Conservation (phyloP, 2,797 vertebrate species). For the Loriculus beryllinus region DNA sequence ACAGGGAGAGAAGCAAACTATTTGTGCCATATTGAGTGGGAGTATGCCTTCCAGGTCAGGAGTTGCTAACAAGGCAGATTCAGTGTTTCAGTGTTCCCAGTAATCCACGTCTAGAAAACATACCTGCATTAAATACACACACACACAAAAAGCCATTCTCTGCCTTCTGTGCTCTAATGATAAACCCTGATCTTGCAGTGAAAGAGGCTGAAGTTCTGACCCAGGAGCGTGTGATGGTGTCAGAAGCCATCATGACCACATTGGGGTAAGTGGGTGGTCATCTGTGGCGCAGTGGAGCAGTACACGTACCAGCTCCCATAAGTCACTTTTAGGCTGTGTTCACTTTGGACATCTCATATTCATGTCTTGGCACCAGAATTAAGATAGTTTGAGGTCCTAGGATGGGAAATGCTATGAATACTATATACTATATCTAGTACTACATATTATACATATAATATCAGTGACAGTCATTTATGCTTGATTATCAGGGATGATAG, state of each 20-base stretch:
- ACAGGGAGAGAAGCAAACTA: not conserved
- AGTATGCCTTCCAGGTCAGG: not conserved
- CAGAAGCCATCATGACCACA: constrained; percentile 69
- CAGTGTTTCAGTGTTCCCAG: not conserved
- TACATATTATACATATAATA: not conserved
- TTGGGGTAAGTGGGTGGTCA: constrained; percentile 47
- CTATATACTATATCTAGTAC: not conserved
- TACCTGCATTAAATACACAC: not conserved
- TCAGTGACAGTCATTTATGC: not conserved
- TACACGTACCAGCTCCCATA: not conserved
- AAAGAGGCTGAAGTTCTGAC: constrained; percentile 69
- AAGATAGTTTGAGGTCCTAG: not conserved
- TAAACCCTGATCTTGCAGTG: constrained; percentile 52
- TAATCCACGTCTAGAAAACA: not conserved
- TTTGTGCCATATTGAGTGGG: not conserved
- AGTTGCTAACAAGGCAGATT: not conserved
- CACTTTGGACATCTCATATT: not conserved
- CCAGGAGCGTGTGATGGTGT: constrained; percentile 69
- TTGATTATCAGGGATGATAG: not conserved
- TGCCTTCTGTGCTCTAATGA: not conserved
- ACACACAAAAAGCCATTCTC: not conserved
- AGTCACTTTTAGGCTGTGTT: not conserved
- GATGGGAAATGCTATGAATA: not conserved
- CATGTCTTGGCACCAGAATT: not conserved
- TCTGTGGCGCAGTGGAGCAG: not conserved